Evolutionary conservation across 2,113 vertebrate genomes (phyloP).

Genomic region (Eidolon helvum): DNA sequence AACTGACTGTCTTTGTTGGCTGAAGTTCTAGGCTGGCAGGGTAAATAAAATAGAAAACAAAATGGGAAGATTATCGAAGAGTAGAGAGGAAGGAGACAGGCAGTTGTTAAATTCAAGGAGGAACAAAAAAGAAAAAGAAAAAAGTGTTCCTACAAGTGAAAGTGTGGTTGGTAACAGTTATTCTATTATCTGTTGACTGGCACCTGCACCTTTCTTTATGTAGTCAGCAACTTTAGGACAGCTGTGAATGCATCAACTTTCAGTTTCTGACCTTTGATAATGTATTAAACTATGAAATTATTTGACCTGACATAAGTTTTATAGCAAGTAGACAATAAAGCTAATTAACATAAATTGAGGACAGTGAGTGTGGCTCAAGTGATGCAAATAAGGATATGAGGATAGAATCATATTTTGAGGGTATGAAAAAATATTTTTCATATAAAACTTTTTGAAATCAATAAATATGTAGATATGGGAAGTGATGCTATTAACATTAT

Average conservation of each 20-base stretch:
- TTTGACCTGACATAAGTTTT: background rate
- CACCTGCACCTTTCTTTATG: background rate
- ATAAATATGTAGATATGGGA: background rate
- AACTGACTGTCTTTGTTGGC: background rate
- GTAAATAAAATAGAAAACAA: background rate
- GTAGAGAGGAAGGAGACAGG: background rate
- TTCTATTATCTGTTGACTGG: background rate
- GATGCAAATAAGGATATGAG: background rate
- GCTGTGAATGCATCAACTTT: background rate
- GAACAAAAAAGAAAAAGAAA: background rate
- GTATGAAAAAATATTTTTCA: slow-evolving; percentile 12
- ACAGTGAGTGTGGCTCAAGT: background rate
- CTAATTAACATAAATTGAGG: background rate
- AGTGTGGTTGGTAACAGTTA: background rate
- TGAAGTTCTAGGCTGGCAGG: background rate
- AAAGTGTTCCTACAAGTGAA: too few relatives aligned
- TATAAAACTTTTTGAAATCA: background rate
- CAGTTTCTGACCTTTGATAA: background rate
- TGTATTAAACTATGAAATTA: background rate
- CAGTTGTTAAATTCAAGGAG: background rate
- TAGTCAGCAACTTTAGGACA: background rate
- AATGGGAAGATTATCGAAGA: background rate
- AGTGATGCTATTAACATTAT: background rate
- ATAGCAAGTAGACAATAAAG: background rate
- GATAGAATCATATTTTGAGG: background rate